Base-by-base conservation (phyloP, 2,113 vertebrate genomes). In the Daubentonia madagascariensis region DNA sequence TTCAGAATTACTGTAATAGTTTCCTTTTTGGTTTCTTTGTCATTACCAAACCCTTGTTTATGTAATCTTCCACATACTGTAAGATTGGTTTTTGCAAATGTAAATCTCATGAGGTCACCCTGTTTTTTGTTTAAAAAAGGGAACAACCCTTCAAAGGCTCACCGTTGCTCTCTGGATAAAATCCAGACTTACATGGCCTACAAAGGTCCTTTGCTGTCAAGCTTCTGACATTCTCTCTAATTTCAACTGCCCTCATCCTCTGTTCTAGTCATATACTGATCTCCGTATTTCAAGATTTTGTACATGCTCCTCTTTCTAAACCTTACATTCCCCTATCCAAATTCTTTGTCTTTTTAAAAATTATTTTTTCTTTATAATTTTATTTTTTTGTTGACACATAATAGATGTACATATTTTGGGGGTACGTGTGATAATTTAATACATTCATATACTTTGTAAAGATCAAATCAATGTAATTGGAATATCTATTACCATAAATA, bases 71-170 rank as follows among this genome's bases (percentile, higher is more conserved):
- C 23, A 48, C 22, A 50, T 65, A 76, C 45, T 81, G 18, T 43
- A 81, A 72, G 68, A 43, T 65, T 86, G 40, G 2, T 83, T 94
- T 97, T 94, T 85, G 28, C 85, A 85, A 78, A 89, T 85, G 23
- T 78, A 57, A 78, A 92, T 95, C 54, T 89, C 54, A 32, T 25
- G 54, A 90, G 8, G 10, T 79, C 40, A 85, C 3, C n/a, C 59
- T 11, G 25, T 79, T 88, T 72, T 92, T 68, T 45, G 84, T 61
- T 45, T 22, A 18, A 54, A 76, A 43, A 52, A 54, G 20, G 25
- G 32, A 67, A 28, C 59, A 12, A 80, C 12, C 23, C 14, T 83
- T 54, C 20, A 83, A 40, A 84, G 18, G 22, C 43, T 65, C 18
- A 70, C 86, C 17, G 17, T 35, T 75, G 63, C 37, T 17, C 52